A percentile compares a stretch with the other conserved stretches of the same genome.
Conservation (phyloP, 2,113 vertebrate genomes). For the Ageneiosus marmoratus region DNA sequence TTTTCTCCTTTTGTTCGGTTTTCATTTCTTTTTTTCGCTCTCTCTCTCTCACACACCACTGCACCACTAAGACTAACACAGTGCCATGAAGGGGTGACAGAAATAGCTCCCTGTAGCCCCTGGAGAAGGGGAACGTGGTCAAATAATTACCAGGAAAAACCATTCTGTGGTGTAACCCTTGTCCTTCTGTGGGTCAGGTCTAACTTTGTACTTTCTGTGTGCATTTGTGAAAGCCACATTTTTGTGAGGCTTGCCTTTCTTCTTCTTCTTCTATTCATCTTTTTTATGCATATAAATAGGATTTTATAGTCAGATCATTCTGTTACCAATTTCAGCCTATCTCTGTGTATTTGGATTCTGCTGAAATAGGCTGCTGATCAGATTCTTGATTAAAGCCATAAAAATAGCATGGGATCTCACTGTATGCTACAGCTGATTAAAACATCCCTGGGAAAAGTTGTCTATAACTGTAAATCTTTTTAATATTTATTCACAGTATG, state of each 20-base stretch:
- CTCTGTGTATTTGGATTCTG: not conserved
- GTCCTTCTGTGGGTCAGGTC: not conserved
- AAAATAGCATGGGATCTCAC: not conserved
- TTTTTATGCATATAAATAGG: conserved; percentile 23
- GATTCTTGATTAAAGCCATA: conserved; percentile 13
- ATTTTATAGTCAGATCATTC: conserved; percentile 21
- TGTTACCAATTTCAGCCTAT: conserved; percentile 12
- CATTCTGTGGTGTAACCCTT: conserved; percentile 37
- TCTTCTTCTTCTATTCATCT: conserved; percentile 4
- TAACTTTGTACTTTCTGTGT: conserved; percentile 14
- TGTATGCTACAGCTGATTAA: conserved; percentile 6
- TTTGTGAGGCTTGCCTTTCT: conserved; percentile 26
- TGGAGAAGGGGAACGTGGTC: conserved; percentile 54
- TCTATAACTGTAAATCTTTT: not conserved
- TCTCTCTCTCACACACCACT: conserved; percentile 9
- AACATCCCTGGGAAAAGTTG: not conserved
- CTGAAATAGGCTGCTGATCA: not conserved
- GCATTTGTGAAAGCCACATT: no score
- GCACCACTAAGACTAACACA: conserved; percentile 51
- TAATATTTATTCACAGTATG: conserved; percentile 24
- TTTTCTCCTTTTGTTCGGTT: conserved; percentile 5
- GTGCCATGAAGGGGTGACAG: conserved; percentile 34
- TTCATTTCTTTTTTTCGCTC: conserved; percentile 15
- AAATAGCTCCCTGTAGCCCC: conserved; percentile 57
- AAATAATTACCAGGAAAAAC: conserved; percentile 42